Evolutionary conservation across 1,140 invertebrate genomes (phyloP).

Genomic region (Fopius arisanus): DNA sequence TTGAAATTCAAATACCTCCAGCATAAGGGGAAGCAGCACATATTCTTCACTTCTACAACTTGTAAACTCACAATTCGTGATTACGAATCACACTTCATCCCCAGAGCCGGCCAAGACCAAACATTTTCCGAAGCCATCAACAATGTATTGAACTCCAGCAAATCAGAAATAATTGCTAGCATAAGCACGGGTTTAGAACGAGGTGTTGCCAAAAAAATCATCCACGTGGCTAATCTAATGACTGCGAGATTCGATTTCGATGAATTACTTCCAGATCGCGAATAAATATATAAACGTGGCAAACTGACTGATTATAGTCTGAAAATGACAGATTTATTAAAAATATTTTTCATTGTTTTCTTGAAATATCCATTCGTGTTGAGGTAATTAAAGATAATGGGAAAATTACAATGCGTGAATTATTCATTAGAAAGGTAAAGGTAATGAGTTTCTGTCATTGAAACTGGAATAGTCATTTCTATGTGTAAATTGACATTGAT

Average conservation of each 20-base stretch:
- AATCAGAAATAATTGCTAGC: constrained; percentile 47
- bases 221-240: constrained; percentile 46
- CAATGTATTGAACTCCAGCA: constrained; percentile 40
- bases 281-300: constrained; percentile 35
- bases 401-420: neutral
- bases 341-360: neutral
- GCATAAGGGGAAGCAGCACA: constrained; percentile 33
- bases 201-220: constrained; percentile 41
- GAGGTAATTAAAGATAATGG: neutral
- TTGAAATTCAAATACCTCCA: constrained; percentile 40
- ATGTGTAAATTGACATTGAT: too few relatives aligned
- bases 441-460: too few relatives aligned
- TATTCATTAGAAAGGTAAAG: too few relatives aligned
- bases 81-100: constrained; percentile 37
- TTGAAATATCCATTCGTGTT: neutral
- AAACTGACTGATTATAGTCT: neutral
- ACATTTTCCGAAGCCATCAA: constrained; percentile 44
- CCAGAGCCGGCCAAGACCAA: constrained; percentile 38
- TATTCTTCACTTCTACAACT: constrained; percentile 47
- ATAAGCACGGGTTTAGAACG: constrained; percentile 48
- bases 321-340: neutral
- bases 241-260: constrained; percentile 52
- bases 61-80: constrained; percentile 41
- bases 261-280: constrained; percentile 54
- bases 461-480: too few relatives aligned